Evolutionary conservation across 2,888 invertebrate species (phyloP), one percentile per base, ranked within the genome.

Genomic region (Heliconius erato): DNA sequence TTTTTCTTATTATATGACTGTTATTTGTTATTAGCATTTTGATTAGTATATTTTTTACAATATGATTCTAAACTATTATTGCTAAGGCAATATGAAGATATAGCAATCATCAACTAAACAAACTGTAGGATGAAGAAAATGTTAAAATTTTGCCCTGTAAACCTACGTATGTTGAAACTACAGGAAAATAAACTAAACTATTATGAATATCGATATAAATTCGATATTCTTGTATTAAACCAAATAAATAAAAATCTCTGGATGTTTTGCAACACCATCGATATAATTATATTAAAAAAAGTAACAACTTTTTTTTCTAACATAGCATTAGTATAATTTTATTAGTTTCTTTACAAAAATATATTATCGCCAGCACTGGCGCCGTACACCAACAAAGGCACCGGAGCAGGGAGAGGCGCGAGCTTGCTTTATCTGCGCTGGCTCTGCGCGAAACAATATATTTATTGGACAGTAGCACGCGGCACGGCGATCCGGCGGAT

Each of bases 351-450:
- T 72, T 40, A n/a, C 19, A 44, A 4, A 12, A 49, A n/a, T 28
- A 4, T n/a, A 72, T 26, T 26, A 3, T 28, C 72, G 93, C 93
- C 88, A 9, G 3, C 82, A 92, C 79, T 88, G 83, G 19, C 84
- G 69, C 88, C 87, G 40, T 83, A 86, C 88, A 54, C 19, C 54
- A 54, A 23, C 54, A 86, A 87, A 91, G 88, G 91, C 94, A 94
- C 88, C 92, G 92, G 92, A 90, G 94, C 94, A 92, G 88, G 92
- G 92, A 93, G 93, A 93, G 94, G 94, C 95, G 95, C 94, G 95
- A 95, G 95, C 93, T 94, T 94, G 95, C 95, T 95, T 95, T 96
- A 95, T 95, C 95, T 95, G 93, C 91, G 94, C 95, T 94, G 94
- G 95, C 94, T 94, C 91, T 91, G 94, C 94, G 93, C 94, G 94